These are phyloP conservation scores for Philotrypesis tridentata DNA, from an alignment of 1,140 invertebrate species.

Conservation along the genomic window DNA sequence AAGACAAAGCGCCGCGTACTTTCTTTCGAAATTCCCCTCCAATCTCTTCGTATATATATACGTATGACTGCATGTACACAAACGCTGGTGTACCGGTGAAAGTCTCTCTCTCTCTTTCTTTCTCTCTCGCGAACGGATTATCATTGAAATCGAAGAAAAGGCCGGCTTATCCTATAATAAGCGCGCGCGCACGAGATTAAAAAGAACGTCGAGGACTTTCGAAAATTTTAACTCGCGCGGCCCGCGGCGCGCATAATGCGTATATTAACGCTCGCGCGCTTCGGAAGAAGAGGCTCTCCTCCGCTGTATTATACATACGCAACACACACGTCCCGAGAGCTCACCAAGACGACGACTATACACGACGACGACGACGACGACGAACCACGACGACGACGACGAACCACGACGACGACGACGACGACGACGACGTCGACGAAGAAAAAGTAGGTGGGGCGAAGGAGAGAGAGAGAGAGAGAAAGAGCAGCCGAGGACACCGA, in stretches of 20 bases:
- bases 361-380: too few species aligned
- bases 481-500: conserved; percentile 64
- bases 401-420: not conserved
- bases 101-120: too few species aligned
- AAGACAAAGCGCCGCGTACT: too few species aligned
- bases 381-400: too few species aligned
- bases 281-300: not conserved
- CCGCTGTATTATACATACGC: too few species aligned
- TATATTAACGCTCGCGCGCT: not conserved
- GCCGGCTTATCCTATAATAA: not conserved
- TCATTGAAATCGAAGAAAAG: conserved; percentile 40
- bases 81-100: not conserved
- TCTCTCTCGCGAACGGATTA: conserved; percentile 25
- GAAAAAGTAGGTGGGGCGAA: conserved; percentile 37
- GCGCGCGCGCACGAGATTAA: conserved; percentile 14
- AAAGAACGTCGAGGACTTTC: conserved; percentile 7
- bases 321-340: too few species aligned
- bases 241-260: not conserved
- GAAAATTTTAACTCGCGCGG: conserved; percentile 26
- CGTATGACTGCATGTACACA: too few species aligned
- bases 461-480: conserved; percentile 50
- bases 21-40: too few species aligned
- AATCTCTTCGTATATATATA: too few species aligned
- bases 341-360: too few species aligned
- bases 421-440: not conserved